phyloP scores from a whole-genome alignment of 2,888 invertebrate genomes.

The Norana najaformis region DNA sequence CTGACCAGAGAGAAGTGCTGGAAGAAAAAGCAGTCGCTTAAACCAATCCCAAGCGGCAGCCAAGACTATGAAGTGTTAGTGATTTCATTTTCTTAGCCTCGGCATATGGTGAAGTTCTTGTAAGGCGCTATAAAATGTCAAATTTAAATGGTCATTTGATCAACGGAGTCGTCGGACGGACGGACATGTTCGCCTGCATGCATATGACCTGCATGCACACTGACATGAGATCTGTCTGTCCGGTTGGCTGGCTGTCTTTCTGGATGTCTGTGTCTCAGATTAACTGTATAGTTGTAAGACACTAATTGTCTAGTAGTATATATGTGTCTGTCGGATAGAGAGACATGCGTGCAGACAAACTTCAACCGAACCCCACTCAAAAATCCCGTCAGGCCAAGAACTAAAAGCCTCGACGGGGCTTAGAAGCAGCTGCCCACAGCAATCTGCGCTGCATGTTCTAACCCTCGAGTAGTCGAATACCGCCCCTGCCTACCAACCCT shows the following conservation, averaged over 20 bases:
- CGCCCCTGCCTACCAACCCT: background rate
- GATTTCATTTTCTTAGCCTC: no score
- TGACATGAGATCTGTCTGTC: background rate
- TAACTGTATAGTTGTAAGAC: background rate
- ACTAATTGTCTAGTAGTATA: no score
- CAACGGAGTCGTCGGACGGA: no score
- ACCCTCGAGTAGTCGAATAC: background rate
- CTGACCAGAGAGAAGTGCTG: no score
- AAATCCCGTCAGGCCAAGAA: background rate
- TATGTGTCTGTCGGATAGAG: no score
- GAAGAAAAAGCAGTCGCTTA: no score
- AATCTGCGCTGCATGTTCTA: background rate
- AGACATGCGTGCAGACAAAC: background rate
- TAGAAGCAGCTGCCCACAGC: background rate
- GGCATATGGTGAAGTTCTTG: no score
- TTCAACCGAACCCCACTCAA: background rate
- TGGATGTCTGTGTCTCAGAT: background rate
- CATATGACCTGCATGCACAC: background rate
- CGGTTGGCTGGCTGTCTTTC: background rate
- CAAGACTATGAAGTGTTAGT: no score
- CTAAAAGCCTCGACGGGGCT: background rate
- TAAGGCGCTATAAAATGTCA: no score
- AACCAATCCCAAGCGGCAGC: no score
- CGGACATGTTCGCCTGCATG: background rate
- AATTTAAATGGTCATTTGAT: no score